Evolutionary conservation across 2,888 invertebrate species (phyloP), one percentile per base, ranked within the genome.

Genomic region (Anorthoa munda): DNA sequence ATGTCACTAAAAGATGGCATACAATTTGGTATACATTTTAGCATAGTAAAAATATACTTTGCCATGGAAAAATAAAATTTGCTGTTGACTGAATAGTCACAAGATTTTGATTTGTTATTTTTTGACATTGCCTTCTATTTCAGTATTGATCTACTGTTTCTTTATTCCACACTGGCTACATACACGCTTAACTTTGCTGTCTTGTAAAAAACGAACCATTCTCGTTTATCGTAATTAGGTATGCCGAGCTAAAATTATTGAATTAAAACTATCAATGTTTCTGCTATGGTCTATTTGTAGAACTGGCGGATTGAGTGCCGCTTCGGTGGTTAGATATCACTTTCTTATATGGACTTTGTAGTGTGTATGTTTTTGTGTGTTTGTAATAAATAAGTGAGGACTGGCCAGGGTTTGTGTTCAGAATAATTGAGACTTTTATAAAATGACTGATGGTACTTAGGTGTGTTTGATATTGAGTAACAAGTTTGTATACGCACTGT

Each of bases 281-380:
- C 59, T 72, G 72, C 58, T 64, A 67, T 75, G 61, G 80, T 83
- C 75, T 83, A 72, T 77, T 77, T 86, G 60, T 80, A 31, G 63
- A 48, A 45, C 48, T 12, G 31, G 50, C 53, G 12, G 4, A 60
- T 73, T 66, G 18, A 31, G 58, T 61, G 23, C 26, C 63, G 86
- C 73, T 71, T 68, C 53, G 58, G 7, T 58, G 67, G 45, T 0
- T 39, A 46, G 26, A 53, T 64, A 75, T 76, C 74, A 81, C 77
- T 83, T 86, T 86, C 84, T 46, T 77, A 39, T 60, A 31, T 56
- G 31, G 18, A 72, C 23, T 51, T 9, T 51, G 39, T 7, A 39
- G 9, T 39, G 39, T 39, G 39, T 9, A 39, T 39, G 26, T 18
- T 11, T 7, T n/a, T 50, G 45, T 21, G 15, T 39, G 51, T 23